Base-by-base conservation (phyloP, 1,140 invertebrate genomes). In the Gryon sp. region DNA sequence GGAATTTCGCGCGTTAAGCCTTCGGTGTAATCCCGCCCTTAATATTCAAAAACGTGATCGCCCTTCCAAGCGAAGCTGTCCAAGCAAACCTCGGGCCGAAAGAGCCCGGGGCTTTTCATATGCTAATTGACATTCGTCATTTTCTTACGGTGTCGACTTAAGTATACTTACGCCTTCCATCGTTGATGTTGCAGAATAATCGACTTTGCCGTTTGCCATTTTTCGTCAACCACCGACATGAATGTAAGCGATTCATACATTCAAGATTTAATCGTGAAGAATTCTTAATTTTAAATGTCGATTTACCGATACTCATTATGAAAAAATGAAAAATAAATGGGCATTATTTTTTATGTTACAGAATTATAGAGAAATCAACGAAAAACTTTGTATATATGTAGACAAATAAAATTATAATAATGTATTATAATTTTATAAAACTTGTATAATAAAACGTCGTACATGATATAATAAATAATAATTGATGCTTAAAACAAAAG, bases 41-140 rank as follows among this genome's bases (percentile, higher is more conserved):
- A 89, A 88, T 89, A 89, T 89, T 89, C 88, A 88, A 89, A 89
- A 89, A 89, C 88, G 88, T 89, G 88, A 89, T 89, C 86, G 87
- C 80, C 86, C 79, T 88, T 84, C 86, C 82, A 88, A 88, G 84
- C 76, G 74, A 79, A 83, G 82, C 74, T 80, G 79, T 78, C 82
- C 75, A 62, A 73, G 73, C 70, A 59, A 74, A 69, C 43, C 45
- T 60, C 46, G 63, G n/a, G 70, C 41, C 78, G 53, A 76, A 76
- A 68, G 66, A 79, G 62, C 76, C 32, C 24, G 57, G 80, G 83
- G 88, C 86, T 88, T 89, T 88, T 88, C 87, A 88, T 88, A 89
- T 88, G 87, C 88, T 89, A 88, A 89, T 89, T 89, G 85, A 85
- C 86, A 89, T 88, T 86, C 88, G 86, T 89, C 87, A 89, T 89